Base-by-base conservation (phyloP, 2,113 vertebrate species). In the Brienomyrus brachyistius region DNA sequence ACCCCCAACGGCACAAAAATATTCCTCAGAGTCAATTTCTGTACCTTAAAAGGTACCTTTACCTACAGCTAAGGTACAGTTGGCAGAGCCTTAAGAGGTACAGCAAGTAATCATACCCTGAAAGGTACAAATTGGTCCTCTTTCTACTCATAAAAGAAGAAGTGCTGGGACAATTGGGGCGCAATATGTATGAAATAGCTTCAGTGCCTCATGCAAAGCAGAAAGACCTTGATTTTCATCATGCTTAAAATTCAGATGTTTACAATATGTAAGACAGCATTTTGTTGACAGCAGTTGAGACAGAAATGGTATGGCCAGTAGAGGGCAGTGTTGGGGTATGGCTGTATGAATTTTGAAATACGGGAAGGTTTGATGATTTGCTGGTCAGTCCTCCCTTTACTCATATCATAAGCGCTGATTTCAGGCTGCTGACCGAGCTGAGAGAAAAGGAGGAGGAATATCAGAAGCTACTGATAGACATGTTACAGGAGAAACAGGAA, bases 361-460 rank as follows among this genome's bases (percentile, higher is more conserved):
- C 3, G 9, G 80, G 21, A 86, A 27, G 23, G 23, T 47, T 31
- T 51, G 45, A 19, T 93, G 77, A 11, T 1, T 19, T 90, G 70
- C 89, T 15, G 0, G 8, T 84, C 4, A 7, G 1, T 11, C 35
- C 7, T 15, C 5, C 5, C 13, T 5, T 83, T 0, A 19, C 40
- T 59, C 15, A 56, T 7, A 0, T 13, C 82, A 15, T 0, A 70
- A 83, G 17, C 13, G 7, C 21, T 90, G 84, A 40, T n/a, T 91
- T 90, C 92, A 99, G 98, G 91, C 94, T 99, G 77, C 95, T 97
- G 66, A 94, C 90, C 88, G 92, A 95, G 91, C 94, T 98, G 92
- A 95, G 89, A 0, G 94, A 96, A 91, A 98, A 97, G 91, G 97
- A 99, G 91, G 92, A 70, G 1, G 95, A 98, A 90, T 97, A 94